phyloP scores from a whole-genome alignment of 2,888 invertebrate genomes.

The Lasioglossum marginatum region DNA sequence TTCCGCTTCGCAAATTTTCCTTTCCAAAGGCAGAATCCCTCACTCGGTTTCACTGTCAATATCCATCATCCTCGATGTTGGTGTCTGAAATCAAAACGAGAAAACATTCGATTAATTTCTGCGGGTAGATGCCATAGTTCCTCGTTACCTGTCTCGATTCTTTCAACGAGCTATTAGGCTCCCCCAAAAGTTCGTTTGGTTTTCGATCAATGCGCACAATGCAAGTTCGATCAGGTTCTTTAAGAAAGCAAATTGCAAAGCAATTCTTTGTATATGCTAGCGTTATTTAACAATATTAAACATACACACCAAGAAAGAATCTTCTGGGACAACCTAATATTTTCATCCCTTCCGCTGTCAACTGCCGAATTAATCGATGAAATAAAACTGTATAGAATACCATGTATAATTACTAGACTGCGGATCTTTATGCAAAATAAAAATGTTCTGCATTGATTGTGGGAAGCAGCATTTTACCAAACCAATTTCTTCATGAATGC shows the following conservation, averaged over 20 bases:
- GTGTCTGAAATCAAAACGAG: slow-evolving; percentile 59
- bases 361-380: too few relatives aligned
- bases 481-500: too few relatives aligned
- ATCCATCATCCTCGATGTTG: slow-evolving; percentile 57
- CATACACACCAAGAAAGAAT: not conserved
- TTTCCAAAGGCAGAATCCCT: slow-evolving; percentile 34
- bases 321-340: not conserved
- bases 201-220: not conserved
- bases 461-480: too few relatives aligned
- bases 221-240: not conserved
- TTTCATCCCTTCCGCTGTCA: not conserved
- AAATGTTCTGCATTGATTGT: too few relatives aligned
- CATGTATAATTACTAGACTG: too few relatives aligned
- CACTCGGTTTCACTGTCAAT: slow-evolving; percentile 58
- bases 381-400: too few relatives aligned
- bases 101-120: not conserved
- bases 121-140: not conserved
- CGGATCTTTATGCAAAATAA: too few relatives aligned
- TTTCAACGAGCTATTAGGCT: not conserved
- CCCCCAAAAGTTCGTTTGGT: not conserved
- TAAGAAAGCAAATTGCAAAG: too few relatives aligned
- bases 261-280: not conserved
- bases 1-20: slow-evolving; percentile 17
- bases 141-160: not conserved
- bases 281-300: not conserved